These are phyloP conservation scores for Danio aesculapii DNA, from an alignment of 2,797 vertebrate species.

Conservation along the genomic window DNA sequence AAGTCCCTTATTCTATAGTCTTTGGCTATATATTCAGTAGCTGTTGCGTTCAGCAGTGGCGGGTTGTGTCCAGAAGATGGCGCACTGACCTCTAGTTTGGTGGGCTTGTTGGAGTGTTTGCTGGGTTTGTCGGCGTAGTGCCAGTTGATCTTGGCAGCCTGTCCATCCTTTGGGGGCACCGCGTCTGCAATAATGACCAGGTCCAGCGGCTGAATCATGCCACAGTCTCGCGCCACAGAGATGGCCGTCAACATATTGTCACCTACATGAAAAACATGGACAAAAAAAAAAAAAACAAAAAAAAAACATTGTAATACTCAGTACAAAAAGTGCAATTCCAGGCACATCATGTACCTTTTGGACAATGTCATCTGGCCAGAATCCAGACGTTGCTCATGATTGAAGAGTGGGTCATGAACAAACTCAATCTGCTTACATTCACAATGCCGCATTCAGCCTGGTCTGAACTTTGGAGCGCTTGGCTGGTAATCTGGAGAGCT, in stretches of 20 bases:
- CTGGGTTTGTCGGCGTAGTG: constrained; percentile 90
- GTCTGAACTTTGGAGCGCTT: constrained; percentile 50
- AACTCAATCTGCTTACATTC: constrained; percentile 41
- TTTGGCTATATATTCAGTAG: no score
- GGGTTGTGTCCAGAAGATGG: constrained; percentile 48
- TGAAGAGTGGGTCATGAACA: constrained; percentile 4
- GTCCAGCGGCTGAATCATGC: constrained; percentile 95
- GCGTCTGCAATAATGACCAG: constrained; percentile 96
- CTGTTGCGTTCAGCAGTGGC: neutral
- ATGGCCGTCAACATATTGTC: constrained; percentile 98
- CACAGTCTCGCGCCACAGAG: constrained; percentile 97
- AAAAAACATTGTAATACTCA: neutral
- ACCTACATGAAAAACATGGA: constrained; percentile 74
- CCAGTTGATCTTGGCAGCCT: constrained; percentile 94
- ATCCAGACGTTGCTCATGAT: neutral
- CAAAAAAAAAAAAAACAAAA: neutral
- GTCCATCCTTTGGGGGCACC: constrained; percentile 91
- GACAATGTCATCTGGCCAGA: constrained; percentile 1
- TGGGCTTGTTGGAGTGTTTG: constrained; percentile 75
- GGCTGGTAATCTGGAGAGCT: constrained; percentile 55
- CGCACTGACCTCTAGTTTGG: constrained; percentile 83
- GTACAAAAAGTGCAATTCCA: neutral
- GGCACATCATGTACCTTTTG: no score
- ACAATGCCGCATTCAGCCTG: constrained; percentile 28
- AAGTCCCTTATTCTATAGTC: no score